Evolutionary conservation across 2,113 vertebrate genomes (phyloP).

Genomic region (Ceyx cyanopectus): DNA sequence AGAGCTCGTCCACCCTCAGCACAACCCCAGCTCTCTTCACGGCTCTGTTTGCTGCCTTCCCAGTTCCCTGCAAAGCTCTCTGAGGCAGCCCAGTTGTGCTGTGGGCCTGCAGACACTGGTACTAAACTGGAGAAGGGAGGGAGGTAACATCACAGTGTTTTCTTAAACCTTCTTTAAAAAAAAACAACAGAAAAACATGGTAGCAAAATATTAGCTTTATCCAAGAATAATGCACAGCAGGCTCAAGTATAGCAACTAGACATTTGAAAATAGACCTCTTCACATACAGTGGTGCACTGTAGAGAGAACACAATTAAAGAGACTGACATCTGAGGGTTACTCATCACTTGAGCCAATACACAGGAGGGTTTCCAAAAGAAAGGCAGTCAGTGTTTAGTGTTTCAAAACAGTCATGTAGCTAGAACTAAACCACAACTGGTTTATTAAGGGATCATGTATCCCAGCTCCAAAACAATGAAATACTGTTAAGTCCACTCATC

Average conservation of each 20-base stretch:
- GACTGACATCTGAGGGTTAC: neutral
- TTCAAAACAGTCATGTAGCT: neutral
- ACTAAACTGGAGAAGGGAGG: no score
- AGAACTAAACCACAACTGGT: neutral
- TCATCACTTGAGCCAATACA: neutral
- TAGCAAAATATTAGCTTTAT: slow-evolving; percentile 42
- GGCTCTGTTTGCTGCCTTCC: no score
- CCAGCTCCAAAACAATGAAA: slow-evolving; percentile 1
- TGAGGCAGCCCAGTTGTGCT: no score
- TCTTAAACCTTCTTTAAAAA: neutral
- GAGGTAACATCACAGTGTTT: no score
- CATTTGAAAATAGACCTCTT: neutral
- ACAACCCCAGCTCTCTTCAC: no score
- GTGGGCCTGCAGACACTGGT: no score
- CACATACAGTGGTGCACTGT: slow-evolving; percentile 1
- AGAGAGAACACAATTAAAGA: neutral
- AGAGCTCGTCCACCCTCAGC: no score
- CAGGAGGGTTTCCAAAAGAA: slow-evolving; percentile 9
- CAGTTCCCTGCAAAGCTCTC: no score
- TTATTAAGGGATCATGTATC: neutral
- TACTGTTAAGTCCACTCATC: neutral
- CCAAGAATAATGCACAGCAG: neutral
- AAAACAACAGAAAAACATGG: neutral
- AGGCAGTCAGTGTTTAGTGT: neutral
- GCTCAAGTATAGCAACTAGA: neutral